Conservation (phyloP, 1,140 invertebrate genomes). For the Halotydeus destructor region DNA sequence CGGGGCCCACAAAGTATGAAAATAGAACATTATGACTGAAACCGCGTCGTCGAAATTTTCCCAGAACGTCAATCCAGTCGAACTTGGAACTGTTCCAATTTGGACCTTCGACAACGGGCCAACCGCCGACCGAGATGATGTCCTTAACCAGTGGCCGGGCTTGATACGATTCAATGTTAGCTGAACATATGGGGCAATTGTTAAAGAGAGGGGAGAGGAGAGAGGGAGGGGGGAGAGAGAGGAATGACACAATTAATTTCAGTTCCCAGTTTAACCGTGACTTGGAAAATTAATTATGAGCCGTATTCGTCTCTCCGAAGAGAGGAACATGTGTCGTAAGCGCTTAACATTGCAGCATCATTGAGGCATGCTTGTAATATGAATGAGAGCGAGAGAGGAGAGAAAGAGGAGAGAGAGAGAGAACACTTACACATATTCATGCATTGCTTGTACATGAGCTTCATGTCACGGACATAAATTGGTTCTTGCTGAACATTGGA, state of each 20-base stretch:
- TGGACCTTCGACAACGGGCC: slow-evolving; percentile 61
- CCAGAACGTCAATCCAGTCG: slow-evolving; percentile 58
- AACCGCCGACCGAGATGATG: slow-evolving; percentile 43
- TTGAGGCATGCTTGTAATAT: not conserved
- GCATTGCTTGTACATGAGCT: slow-evolving; percentile 6
- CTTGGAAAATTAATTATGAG: not conserved
- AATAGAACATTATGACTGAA: slow-evolving; percentile 76
- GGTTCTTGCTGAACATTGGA: not conserved
- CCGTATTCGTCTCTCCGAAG: not conserved
- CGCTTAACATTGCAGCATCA: too few relatives aligned
- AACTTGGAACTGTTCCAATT: slow-evolving; percentile 33
- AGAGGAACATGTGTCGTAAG: too few relatives aligned
- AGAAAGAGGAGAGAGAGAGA: not conserved
- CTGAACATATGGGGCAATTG: not conserved
- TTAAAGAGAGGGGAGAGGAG: not conserved
- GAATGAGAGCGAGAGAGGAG: not conserved
- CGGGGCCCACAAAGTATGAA: slow-evolving; percentile 69
- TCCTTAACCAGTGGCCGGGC: not conserved
- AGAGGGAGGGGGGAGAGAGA: not conserved
- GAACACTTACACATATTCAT: slow-evolving; percentile 6
- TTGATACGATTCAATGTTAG: slow-evolving; percentile 1
- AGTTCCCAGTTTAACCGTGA: not conserved
- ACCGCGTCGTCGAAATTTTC: slow-evolving; percentile 49
- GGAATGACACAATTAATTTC: not conserved
- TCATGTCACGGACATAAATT: not conserved